These are phyloP conservation scores for Melolontha melolontha DNA, from an alignment of 2,888 invertebrate species.

Conservation along the genomic window DNA sequence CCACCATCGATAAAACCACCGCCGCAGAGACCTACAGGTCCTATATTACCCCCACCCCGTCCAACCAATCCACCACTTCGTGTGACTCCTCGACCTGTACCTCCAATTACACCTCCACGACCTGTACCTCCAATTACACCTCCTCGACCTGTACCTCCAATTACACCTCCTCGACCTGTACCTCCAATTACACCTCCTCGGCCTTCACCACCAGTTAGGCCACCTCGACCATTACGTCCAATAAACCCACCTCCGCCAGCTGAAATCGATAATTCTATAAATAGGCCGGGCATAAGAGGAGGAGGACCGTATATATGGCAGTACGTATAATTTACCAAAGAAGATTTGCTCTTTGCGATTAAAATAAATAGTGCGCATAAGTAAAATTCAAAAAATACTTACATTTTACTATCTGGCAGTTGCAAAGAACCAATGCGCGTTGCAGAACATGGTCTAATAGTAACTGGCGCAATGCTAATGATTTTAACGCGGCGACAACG, in stretches of 20 bases:
- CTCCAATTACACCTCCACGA: too few relatives aligned
- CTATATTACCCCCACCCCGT: conserved; percentile 7
- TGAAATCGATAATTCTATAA: not conserved
- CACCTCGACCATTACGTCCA: not conserved
- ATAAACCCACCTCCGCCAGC: conserved; percentile 15
- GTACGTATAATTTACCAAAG: conserved; percentile 62
- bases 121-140: too few relatives aligned
- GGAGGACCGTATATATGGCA: conserved; percentile 69
- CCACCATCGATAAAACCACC: conserved; percentile 3
- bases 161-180: too few relatives aligned
- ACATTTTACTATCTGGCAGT: too few relatives aligned
- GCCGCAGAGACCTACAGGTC: not conserved
- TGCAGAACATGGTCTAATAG: too few relatives aligned
- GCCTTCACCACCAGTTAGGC: not conserved
- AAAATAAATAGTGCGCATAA: too few relatives aligned
- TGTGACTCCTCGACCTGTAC: too few relatives aligned
- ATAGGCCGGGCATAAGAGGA: conserved; percentile 51
- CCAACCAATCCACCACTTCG: not conserved
- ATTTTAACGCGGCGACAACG: too few relatives aligned
- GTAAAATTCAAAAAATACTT: too few relatives aligned
- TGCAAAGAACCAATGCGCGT: too few relatives aligned
- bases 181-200: not conserved
- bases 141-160: too few relatives aligned
- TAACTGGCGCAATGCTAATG: too few relatives aligned
- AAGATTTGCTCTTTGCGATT: not conserved